Evolutionary conservation across 1,140 invertebrate species (phyloP).

Genomic region (Eumaeus atala): DNA sequence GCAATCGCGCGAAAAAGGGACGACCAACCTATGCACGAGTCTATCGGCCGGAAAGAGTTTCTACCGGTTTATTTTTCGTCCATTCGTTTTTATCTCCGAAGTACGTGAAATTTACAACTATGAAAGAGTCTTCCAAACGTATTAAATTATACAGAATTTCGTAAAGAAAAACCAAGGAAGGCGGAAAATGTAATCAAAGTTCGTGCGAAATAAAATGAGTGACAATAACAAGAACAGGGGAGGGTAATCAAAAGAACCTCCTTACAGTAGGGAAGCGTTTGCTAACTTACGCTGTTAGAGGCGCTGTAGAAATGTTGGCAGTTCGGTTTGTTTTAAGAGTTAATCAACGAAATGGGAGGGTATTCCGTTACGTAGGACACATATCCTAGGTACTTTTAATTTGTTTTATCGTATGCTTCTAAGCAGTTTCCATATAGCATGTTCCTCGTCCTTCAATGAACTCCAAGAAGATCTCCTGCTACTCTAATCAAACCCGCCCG

Average conservation of each 20-base stretch:
- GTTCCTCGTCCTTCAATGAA: no score
- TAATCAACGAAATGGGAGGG: no score
- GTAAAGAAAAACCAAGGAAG: no score
- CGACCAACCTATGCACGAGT: slow-evolving; percentile 6
- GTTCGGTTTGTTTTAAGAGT: background rate
- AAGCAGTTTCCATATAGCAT: no score
- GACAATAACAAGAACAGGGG: slow-evolving; percentile 15
- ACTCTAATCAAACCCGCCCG: no score
- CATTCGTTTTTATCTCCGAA: background rate
- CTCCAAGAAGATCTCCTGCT: no score
- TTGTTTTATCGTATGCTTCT: no score
- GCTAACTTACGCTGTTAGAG: slow-evolving; percentile 3
- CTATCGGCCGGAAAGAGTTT: slow-evolving; percentile 6
- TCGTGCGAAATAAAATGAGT: slow-evolving; percentile 14
- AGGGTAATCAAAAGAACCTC: slow-evolving; percentile 17
- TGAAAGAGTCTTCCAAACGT: background rate
- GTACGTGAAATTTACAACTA: slow-evolving; percentile 1
- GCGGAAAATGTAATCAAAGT: slow-evolving; percentile 1
- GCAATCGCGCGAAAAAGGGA: slow-evolving; percentile 10
- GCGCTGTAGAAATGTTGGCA: slow-evolving; percentile 8
- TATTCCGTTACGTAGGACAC: no score
- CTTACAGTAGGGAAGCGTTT: slow-evolving; percentile 7
- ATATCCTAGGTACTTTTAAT: no score
- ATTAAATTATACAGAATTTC: no score
- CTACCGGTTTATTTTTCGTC: background rate